Conservation (phyloP, 2,797 vertebrate genomes). For the Todus mexicanus region DNA sequence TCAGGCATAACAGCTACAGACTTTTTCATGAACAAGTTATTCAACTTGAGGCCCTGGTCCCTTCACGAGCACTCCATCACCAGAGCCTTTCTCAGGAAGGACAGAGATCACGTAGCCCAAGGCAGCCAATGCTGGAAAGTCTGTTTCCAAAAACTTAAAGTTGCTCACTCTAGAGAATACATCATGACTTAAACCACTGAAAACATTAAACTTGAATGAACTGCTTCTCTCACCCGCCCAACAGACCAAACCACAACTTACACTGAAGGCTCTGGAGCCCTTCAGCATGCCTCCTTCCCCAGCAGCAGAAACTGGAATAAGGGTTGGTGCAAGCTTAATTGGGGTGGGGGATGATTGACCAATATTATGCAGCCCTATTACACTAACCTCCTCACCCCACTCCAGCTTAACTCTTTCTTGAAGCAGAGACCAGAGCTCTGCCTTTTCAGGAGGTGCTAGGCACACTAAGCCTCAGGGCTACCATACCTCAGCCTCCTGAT, state of each 20-base stretch:
- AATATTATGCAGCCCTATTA: not conserved
- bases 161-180: not conserved
- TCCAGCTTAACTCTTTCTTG: not conserved
- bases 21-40: not conserved
- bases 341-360: not conserved
- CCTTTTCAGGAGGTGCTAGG: rapidly evolving
- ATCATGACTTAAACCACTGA: not conserved
- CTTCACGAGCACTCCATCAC: not conserved
- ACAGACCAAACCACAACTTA: not conserved
- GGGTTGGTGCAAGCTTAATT: not conserved
- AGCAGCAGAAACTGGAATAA: not conserved
- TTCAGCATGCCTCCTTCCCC: rapidly evolving
- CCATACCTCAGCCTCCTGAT: not conserved
- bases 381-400: not conserved
- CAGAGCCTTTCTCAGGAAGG: not conserved
- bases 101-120: not conserved
- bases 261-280: not conserved
- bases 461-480: not conserved
- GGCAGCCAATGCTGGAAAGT: not conserved
- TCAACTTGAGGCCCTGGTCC: not conserved
- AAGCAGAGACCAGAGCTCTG: not conserved
- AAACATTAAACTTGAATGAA: not conserved
- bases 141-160: not conserved
- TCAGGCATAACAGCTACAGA: not conserved
- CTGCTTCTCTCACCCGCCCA: not conserved